Conservation (phyloP, 2,113 vertebrate genomes). For the Poeciliopsis turrubarensis region DNA sequence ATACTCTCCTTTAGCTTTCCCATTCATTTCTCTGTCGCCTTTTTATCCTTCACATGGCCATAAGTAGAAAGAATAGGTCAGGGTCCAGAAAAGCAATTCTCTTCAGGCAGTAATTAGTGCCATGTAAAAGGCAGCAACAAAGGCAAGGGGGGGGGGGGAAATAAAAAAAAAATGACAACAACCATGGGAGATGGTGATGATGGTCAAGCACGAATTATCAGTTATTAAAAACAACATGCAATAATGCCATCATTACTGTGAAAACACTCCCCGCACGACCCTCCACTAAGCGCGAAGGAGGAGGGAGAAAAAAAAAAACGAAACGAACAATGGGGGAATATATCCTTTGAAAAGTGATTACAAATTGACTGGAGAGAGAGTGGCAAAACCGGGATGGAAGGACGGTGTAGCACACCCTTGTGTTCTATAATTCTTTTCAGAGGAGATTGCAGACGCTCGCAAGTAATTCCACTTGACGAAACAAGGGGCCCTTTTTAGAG, state of each 20-base stretch:
- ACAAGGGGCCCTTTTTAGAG: conserved; percentile 69
- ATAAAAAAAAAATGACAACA: conserved; percentile 55
- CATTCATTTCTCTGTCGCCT: conserved; percentile 60
- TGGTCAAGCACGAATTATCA: conserved; percentile 62
- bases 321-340: conserved; percentile 42
- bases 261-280: conserved; percentile 21
- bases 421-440: conserved; percentile 70
- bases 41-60: conserved; percentile 58
- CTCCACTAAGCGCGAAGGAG: background rate
- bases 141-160: conserved; percentile 57
- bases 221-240: conserved; percentile 64
- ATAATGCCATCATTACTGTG: conserved; percentile 50
- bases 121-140: conserved; percentile 73
- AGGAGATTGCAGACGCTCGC: conserved; percentile 68
- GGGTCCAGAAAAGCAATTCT: conserved; percentile 79
- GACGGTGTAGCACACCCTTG: conserved; percentile 62
- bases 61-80: conserved; percentile 77
- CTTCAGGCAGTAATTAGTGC: conserved; percentile 80
- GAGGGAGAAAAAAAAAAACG: background rate
- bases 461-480: conserved; percentile 75
- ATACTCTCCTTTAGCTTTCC: conserved; percentile 46
- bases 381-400: conserved; percentile 44
- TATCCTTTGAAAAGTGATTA: conserved; percentile 71
- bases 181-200: conserved; percentile 61
- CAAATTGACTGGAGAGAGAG: conserved; percentile 59